Conservation (phyloP, 2,113 vertebrate species). For the Chloropsis cyanopogon region DNA sequence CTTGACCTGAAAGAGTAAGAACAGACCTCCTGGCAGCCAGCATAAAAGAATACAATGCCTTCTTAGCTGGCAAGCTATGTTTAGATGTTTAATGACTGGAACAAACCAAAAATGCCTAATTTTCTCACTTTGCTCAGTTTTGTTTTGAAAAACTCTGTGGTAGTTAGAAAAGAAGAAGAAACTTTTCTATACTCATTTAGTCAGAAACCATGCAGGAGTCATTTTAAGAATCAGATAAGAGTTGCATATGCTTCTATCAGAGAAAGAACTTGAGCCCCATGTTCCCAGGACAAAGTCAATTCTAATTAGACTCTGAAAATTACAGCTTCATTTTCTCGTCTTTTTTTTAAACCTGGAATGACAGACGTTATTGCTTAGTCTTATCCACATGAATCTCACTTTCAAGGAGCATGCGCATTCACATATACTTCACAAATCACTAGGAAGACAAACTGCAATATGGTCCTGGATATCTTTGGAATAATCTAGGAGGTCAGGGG, state of each 20-base stretch:
- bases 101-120: not conserved
- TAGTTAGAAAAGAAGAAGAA: not conserved
- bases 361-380: not conserved
- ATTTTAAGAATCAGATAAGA: not conserved
- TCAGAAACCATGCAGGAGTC: not conserved
- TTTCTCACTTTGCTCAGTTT: not conserved
- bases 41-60: not conserved
- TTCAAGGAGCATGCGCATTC: not conserved
- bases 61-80: not conserved
- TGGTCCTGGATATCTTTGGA: not conserved
- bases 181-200: not conserved
- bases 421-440: not conserved
- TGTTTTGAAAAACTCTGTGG: not conserved
- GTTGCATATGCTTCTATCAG: not conserved
- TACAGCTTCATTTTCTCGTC: not conserved
- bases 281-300: not conserved
- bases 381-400: not conserved
- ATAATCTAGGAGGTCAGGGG: not conserved
- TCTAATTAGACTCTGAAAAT: not conserved
- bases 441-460: not conserved
- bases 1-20: not conserved
- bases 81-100: not conserved
- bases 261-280: not conserved
- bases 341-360: not conserved
- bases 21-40: not conserved